A percentile compares a stretch with the other conserved stretches of the same genome.
Evolutionary conservation across 2,113 vertebrate genomes (phyloP).

Genomic region (Psephotus haematonotus): DNA sequence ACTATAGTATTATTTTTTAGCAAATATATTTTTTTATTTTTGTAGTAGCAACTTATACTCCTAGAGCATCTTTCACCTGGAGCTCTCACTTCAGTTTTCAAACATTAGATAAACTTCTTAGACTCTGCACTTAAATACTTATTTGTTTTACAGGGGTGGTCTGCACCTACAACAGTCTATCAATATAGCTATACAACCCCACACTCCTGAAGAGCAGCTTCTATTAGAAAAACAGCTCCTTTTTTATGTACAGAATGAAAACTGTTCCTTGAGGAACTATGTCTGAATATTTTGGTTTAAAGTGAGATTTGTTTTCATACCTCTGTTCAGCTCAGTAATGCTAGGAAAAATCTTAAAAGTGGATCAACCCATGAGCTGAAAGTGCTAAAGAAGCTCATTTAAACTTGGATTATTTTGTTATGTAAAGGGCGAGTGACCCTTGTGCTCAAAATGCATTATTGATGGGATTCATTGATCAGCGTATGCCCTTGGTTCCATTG

Average conservation of each 20-base stretch:
- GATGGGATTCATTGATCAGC: neutral
- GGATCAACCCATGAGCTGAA: neutral
- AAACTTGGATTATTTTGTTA: neutral
- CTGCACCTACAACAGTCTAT: neutral
- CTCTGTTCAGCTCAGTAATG: neutral
- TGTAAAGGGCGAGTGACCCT: neutral
- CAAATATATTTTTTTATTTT: neutral
- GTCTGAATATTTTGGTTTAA: neutral
- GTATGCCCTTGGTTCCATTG: neutral
- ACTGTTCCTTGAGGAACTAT: neutral
- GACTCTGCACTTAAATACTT: neutral
- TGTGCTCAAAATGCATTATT: neutral
- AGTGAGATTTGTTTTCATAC: neutral
- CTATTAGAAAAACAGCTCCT: neutral
- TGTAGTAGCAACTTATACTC: neutral
- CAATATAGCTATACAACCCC: neutral
- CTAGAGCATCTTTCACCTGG: neutral
- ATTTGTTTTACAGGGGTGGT: neutral
- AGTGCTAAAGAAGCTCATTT: neutral
- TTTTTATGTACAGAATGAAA: neutral
- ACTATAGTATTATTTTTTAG: neutral
- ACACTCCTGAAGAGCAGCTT: neutral
- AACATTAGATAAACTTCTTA: neutral
- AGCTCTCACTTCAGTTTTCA: neutral
- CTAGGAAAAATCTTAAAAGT: neutral